Base-by-base conservation (phyloP, 2,113 vertebrate species). In the Ageneiosus marmoratus region DNA sequence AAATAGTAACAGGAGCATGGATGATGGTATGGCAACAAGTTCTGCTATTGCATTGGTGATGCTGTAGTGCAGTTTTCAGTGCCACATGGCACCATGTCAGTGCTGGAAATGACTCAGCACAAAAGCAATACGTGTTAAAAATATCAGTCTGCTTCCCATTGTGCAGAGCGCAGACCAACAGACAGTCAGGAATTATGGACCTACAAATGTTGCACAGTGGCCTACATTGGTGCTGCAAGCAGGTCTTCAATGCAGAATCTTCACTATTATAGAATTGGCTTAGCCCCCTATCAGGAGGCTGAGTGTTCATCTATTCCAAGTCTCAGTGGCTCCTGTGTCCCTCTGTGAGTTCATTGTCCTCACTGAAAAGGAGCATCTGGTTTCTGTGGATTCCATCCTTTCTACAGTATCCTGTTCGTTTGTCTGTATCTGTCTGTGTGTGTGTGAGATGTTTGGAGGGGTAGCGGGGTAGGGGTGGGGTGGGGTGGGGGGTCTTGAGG, bases 291-390 rank as follows among this genome's bases (percentile, higher is more conserved):
- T 63, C 27, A 63, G 16, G 56, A 41, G 16, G 20, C 11, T 6
- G 50, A 41, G n/a, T n/a, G 6, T 15, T 41, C 37, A 79, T 62
- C 60, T 7, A 46, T 20, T 16, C 76, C 0, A 62, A 58, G 79
- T 41, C 69, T 12, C 27, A 44, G 37, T 18, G 41, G 65, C 58
- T 22, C 32, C 62, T 80, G 58, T 55, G 41, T 41, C 48, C 27
- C 83, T 79, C 83, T 70, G 77, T 80, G 72, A 63, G 51, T 24
- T 56, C 83, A 80, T 87, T 87, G 86, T 87, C 73, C 67, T 60
- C 4, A 13, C 27, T 46, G 48, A 70, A 79, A 75, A 27, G 62
- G 50, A 83, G 86, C 83, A 87, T 85, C 83, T 85, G 78, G 83
- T 87, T 84, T 81, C 86, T 82, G 82, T 48, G 75, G 58, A 6